Base-by-base conservation (phyloP, 2,797 vertebrate genomes). In the Delichon dasypus region DNA sequence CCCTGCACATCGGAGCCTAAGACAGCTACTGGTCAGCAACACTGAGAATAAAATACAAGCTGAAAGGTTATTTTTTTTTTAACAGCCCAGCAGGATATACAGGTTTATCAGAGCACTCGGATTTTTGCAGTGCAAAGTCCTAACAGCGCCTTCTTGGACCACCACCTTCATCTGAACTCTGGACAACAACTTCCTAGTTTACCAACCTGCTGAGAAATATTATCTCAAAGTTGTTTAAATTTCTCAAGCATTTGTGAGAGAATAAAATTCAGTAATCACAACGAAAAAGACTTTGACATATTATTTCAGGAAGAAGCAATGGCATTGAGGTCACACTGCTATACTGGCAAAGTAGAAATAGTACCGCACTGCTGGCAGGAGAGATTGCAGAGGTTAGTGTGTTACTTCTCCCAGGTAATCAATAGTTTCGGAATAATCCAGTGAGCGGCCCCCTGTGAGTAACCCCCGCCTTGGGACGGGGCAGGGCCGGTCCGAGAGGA, bases 321-420 rank as follows among this genome's bases (percentile, higher is more conserved):
- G 8, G 30, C 50, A 27, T 3, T 38, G 3, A 4, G 4, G 7
- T 70, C 48, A 40, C 50, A 4, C 15, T 8, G 78, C 65, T 42
- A 29, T 2, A 30, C 10, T 2, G 16, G 23, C 9, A 13, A 34
- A 79, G 22, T 0, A 60, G n/a, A 21, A 34, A 3, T 0, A 14
- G 48, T 7, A 26, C 57, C 2, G 8, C 13, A 15, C 21, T 47
- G 9, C 45, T 7, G 13, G 45, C 55, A 34, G 76, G 3, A 70
- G 15, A 20, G 18, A 32, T 10, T 34, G 16, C 85, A 54, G 79
- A 26, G 5, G 2, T 8, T 3, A 6, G 6, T 0, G 3, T 0
- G 15, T 5, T 25, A 27, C 51, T 50, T 32, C 9, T 6, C 64
- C 19, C 36, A 18, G 58, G 13, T 7, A 23, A 26, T 3, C 38